Conservation (phyloP, 2,888 invertebrate genomes). For the Thalpophila matura region DNA sequence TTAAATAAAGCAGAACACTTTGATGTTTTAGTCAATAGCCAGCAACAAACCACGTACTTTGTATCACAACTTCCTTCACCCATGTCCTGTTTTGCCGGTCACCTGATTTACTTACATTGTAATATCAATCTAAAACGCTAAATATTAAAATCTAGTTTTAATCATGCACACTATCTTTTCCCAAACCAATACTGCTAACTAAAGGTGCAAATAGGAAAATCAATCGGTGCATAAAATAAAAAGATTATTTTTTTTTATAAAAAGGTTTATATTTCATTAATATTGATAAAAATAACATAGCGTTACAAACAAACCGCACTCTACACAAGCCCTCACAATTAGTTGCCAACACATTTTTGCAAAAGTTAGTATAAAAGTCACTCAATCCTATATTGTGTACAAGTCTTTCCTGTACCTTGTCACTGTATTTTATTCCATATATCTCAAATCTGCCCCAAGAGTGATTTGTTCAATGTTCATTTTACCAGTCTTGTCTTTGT, state of each 20-base stretch:
- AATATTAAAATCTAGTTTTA: background rate
- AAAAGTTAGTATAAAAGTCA: conserved; percentile 44
- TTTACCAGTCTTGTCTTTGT: background rate
- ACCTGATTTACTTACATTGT: conserved; percentile 7
- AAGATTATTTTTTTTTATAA: conserved; percentile 11
- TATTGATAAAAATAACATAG: background rate
- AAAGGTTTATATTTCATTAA: conserved; percentile 22
- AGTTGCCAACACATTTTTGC: conserved; percentile 39
- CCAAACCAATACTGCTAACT: conserved; percentile 34
- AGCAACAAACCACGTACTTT: conserved; percentile 41
- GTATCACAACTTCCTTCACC: conserved; percentile 28
- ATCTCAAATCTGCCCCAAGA: conserved; percentile 7
- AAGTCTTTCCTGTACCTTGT: conserved; percentile 40
- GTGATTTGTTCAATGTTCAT: background rate
- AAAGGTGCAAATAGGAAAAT: conserved; percentile 31
- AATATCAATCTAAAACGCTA: background rate
- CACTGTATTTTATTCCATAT: conserved; percentile 5
- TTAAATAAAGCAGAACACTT: conserved; percentile 30
- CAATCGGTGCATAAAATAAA: conserved; percentile 26
- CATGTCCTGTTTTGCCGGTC: background rate
- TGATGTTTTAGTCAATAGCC: conserved; percentile 11
- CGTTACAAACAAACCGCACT: conserved; percentile 12
- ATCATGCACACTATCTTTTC: conserved; percentile 28
- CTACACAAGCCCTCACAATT: conserved; percentile 47
- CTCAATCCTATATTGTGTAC: conserved; percentile 5